phyloP scores from a whole-genome alignment of 2,113 vertebrate species.

The Lampris incognitus region DNA sequence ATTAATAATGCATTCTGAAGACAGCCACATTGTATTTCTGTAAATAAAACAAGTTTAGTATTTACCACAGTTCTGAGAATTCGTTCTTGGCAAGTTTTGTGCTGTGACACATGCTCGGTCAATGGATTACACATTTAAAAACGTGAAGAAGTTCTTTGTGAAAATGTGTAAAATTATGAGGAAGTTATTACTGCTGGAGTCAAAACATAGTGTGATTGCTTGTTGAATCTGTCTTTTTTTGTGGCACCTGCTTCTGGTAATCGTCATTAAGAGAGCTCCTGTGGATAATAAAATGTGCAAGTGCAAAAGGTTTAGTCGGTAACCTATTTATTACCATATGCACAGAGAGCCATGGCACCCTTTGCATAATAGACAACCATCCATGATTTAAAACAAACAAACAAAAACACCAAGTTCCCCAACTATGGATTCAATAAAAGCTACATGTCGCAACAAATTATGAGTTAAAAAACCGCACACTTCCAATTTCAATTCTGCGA shows the following conservation, averaged over 20 bases:
- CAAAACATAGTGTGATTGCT: constrained; percentile 27
- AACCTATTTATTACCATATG: not conserved
- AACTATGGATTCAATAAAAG: not conserved
- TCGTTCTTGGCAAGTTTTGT: constrained; percentile 20
- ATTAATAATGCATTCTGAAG: not conserved
- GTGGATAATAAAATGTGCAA: constrained; percentile 70
- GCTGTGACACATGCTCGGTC: constrained; percentile 31
- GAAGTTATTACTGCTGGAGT: constrained; percentile 37
- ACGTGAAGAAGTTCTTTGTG: constrained; percentile 17
- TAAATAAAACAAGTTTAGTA: not conserved
- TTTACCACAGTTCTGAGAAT: constrained; percentile 45
- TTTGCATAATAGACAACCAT: not conserved
- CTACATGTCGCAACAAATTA: not conserved
- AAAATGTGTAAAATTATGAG: constrained; percentile 35
- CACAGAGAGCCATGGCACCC: too few relatives aligned
- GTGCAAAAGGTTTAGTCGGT: not conserved
- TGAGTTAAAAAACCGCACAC: not conserved
- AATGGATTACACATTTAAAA: constrained; percentile 19
- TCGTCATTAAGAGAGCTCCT: constrained; percentile 60
- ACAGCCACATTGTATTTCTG: not conserved
- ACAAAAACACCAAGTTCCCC: too few relatives aligned
- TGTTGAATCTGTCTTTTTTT: constrained; percentile 51
- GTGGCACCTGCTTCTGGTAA: constrained; percentile 53
- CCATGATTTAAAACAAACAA: too few relatives aligned
- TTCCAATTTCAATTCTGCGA: too few relatives aligned